Percentiles rank a stretch among this genome's conserved stretches.
phyloP scores from a whole-genome alignment of 2,888 invertebrate species.

The Troides oblongomaculatus region DNA sequence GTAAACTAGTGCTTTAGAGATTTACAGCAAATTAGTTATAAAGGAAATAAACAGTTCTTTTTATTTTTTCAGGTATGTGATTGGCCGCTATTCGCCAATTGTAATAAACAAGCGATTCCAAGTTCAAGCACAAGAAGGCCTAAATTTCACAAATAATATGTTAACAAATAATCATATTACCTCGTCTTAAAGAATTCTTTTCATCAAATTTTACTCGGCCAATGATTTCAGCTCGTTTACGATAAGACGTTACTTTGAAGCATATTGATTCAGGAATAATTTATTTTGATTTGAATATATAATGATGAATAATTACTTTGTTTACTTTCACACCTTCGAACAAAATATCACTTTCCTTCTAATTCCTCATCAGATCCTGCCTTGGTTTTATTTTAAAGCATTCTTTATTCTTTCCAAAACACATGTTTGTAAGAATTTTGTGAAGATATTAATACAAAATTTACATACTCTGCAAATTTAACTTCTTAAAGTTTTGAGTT shows the following conservation, averaged over 20 bases:
- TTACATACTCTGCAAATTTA: not conserved
- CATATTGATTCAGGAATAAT: conserved; percentile 8
- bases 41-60: not conserved
- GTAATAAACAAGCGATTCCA: conserved; percentile 6
- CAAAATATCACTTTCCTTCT: not conserved
- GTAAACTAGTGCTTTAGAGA: no score
- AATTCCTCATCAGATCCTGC: no score
- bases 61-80: conserved; percentile 25
- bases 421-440: not conserved
- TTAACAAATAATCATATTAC: not conserved
- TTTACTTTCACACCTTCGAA: not conserved
- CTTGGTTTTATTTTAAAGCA: no score
- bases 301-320: not conserved
- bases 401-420: not conserved
- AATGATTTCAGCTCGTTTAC: not conserved
- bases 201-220: not conserved
- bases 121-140: not conserved
- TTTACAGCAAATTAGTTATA: no score
- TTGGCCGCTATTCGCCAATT: conserved; percentile 26
- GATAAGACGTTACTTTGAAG: conserved; percentile 1
- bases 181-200: not conserved
- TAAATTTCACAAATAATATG: not conserved
- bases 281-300: conserved; percentile 2
- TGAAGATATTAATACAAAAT: not conserved
- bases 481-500: not conserved